Base-by-base conservation (phyloP, 2,888 invertebrate genomes). In the Calameuta pallipes region DNA sequence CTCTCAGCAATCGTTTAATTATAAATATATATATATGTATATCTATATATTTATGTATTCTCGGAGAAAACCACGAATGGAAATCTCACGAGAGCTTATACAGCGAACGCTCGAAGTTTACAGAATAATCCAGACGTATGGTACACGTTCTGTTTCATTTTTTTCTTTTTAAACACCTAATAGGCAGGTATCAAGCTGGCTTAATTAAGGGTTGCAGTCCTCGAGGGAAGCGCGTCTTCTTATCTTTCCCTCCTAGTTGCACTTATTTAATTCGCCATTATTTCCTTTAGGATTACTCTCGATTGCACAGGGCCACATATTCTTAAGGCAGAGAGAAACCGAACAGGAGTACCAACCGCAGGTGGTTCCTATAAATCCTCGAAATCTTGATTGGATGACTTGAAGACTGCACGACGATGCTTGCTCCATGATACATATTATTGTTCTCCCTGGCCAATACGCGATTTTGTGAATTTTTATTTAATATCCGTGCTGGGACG, bases 131-230 rank as follows among this genome's bases (percentile, higher is more conserved):
- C 56, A 56, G 56, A 56, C 23, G 23, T 23, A 56, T 56, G 56
- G 56, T 23, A 23, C 23, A 9, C 23, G 56, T 56, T 15, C 23
- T 56, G 23, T 56, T 56, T 56, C 56, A 4, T 37, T 15, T 41
- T 41, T 41, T 41, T 23, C 23, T 23, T 41, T 41, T 41, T 41
- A 15, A 56, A 56, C 23, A 56, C 56, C 23, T 56, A 83, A 80
- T 89, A 90, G 90, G 90, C 91, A 91, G 91, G 89, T 90, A 90
- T 90, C 87, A 91, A 91, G 91, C 90, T 91, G 90, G 89, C 91
- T 90, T 88, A 87, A 84, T 87, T 86, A 89, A 88, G 84, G 87
- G 86, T 89, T 86, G 87, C 89, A 89, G 89, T 89, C 89, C 88
- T 89, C 84, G 83, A 87, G 88, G 23, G 56, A 56, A 56, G 56